Evolutionary conservation across 2,888 invertebrate genomes (phyloP), one percentile per base, ranked within the genome.

Genomic region (Odontocolon sp.): DNA sequence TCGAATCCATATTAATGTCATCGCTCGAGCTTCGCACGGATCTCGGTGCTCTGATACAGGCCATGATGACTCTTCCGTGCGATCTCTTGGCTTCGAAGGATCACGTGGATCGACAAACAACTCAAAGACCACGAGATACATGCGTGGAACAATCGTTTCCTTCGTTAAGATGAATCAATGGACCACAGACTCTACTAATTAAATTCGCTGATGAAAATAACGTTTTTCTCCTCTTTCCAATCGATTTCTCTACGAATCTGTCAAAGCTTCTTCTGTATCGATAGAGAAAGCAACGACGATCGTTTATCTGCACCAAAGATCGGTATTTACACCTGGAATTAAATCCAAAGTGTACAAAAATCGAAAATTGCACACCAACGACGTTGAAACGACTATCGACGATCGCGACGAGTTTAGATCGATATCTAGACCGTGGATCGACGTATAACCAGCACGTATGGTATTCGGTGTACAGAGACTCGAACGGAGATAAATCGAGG

Each of bases 1-100:
- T 88, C 6, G 89, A 87, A 72, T 89, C 89, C 61, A 86, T 82
- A 79, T 87, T 94, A 90, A 96, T 94, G 91, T 96, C 95, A 91
- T 96, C 96, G 80, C 93, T 94, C 82, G 96, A 95, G 85, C 95
- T 95, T 91, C 95, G 95, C 86, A 94, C 93, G 81, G 94, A 93
- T 82, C 94, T 93, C 52, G 95, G 94, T 69, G 92, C 92, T 87
- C 94, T 91, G 84, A 95, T 94, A 88, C 95, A 95, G 84, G 94
- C 94, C 90, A 90, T 90, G 68, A 45, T 45, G 64, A 64, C 5
- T 6, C 21, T 26, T 23, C 47, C 57, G 69, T 54, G 47, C 64
- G 59, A 72, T 64, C 28, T 45, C 45, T 66, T 45, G 69, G 23
- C 28, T 40, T 63, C 68, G 56, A 26, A 11, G 16, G 59, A 52